Evolutionary conservation across 2,888 invertebrate genomes (phyloP).

Genomic region (Erpobdella octoculata): DNA sequence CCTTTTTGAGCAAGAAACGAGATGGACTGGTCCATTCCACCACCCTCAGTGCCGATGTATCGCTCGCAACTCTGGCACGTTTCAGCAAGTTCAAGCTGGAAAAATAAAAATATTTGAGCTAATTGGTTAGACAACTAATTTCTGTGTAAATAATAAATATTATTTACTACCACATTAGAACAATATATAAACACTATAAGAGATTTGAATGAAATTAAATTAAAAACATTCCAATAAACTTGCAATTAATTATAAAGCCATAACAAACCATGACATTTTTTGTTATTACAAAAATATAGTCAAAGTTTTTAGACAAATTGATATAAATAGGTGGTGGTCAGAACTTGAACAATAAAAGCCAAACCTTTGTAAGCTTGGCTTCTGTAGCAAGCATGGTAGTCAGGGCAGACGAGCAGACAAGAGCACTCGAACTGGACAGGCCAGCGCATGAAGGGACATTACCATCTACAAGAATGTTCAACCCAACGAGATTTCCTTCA

Average conservation of each 20-base stretch:
- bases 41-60: conserved; percentile 92
- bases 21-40: conserved; percentile 99
- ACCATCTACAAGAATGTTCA: conserved; percentile 71
- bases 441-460: conserved; percentile 86
- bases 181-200: not conserved
- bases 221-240: not conserved
- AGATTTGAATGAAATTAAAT: not conserved
- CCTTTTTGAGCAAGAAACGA: conserved; percentile 71
- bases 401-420: conserved; percentile 86
- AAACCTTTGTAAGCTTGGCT: conserved; percentile 44
- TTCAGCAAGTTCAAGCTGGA: conserved; percentile 60
- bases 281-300: too few species aligned
- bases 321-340: not conserved
- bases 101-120: not conserved
- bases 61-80: conserved; percentile 82
- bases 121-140: not conserved
- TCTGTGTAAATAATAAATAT: too few species aligned
- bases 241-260: not conserved
- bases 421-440: conserved; percentile 89
- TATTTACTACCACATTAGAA: too few species aligned
- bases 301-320: too few species aligned
- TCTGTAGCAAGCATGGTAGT: conserved; percentile 64
- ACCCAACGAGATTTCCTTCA: conserved; percentile 54
- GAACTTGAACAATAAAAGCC: not conserved
- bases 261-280: too few species aligned